Conservation (phyloP, 2,113 vertebrate species). For the Lanius collurio region DNA sequence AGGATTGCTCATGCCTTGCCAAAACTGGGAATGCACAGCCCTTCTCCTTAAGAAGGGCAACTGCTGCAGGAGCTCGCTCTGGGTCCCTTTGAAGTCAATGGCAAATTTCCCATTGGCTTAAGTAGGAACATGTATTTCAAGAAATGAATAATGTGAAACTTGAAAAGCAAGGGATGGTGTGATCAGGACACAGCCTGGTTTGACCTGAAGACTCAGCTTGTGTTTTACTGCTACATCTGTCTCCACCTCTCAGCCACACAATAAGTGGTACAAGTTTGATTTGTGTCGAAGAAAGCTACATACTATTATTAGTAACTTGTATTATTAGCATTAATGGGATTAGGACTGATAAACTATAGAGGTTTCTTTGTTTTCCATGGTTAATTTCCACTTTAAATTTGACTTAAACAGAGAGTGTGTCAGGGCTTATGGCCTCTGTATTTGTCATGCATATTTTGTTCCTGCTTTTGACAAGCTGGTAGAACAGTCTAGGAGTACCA, state of each 20-base stretch:
- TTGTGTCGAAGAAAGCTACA: not conserved
- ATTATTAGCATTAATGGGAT: not conserved
- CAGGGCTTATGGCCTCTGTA: not conserved
- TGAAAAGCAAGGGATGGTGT: not conserved
- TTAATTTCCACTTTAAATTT: constrained; percentile 3
- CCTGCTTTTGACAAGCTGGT: not conserved
- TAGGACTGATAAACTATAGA: not conserved
- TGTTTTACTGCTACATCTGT: not conserved
- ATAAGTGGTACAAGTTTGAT: not conserved
- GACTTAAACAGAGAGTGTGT: not conserved
- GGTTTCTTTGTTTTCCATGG: not conserved
- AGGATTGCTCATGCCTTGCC: not conserved
- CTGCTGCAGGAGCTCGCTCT: not conserved
- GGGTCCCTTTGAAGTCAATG: constrained; percentile 25
- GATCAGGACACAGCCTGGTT: constrained; percentile 14
- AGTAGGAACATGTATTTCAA: constrained; percentile 43
- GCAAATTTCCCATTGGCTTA: constrained; percentile 39
- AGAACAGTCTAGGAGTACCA: not conserved
- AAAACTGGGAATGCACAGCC: not conserved
- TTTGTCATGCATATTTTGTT: not conserved
- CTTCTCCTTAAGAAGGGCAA: not conserved
- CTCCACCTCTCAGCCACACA: not conserved
- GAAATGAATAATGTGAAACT: constrained; percentile 18
- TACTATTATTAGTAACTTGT: not conserved
- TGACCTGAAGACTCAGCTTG: constrained; percentile 10